phyloP scores from a whole-genome alignment of 2,113 vertebrate genomes.

The Gymnogyps californianus region DNA sequence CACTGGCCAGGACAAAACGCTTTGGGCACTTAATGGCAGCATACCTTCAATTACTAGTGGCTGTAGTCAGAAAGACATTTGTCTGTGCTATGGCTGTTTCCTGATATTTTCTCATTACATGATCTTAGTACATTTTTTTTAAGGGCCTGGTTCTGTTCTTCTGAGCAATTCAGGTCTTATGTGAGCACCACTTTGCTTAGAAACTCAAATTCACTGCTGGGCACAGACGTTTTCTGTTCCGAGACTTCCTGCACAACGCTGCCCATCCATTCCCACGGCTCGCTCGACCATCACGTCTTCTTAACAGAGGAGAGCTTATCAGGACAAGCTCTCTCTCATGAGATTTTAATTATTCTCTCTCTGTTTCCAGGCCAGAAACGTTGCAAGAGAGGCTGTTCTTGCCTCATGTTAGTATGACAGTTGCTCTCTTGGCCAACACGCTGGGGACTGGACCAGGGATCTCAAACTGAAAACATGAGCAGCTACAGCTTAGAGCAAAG shows the following conservation, averaged over 20 bases:
- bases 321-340: neutral
- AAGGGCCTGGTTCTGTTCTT: neutral
- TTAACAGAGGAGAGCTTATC: neutral
- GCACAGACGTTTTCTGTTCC: neutral
- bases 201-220: neutral
- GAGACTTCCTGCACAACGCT: neutral
- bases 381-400: neutral
- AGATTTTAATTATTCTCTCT: neutral
- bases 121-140: neutral
- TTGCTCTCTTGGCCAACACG: neutral
- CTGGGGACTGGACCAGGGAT: neutral
- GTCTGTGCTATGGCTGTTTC: fast-evolving
- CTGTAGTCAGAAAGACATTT: neutral
- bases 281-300: neutral
- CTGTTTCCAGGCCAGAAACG: neutral
- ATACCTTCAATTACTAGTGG: neutral
- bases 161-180: neutral
- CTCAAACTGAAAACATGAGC: neutral
- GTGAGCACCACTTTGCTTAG: neutral
- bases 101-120: neutral
- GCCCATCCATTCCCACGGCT: neutral
- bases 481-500: neutral
- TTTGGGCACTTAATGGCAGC: neutral
- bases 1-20: neutral
- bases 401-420: neutral